Evolutionary conservation across 35 echinoderm and acorn worm species (phyloP), one percentile per base, ranked within the genome.

Genomic region (Heliocidaris erythrogramma): DNA sequence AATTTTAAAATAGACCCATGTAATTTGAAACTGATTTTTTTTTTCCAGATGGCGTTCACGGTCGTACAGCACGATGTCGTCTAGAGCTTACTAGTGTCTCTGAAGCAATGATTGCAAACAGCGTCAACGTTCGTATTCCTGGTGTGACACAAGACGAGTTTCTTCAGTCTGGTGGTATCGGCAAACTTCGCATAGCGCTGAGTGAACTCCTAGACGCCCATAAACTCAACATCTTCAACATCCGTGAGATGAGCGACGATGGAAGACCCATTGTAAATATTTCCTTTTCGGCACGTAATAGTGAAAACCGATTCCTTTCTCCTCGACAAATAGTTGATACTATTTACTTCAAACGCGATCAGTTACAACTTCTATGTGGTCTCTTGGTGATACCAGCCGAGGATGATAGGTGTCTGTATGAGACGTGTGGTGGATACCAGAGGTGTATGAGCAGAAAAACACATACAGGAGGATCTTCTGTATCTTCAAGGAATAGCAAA

Each of bases 151-250:
- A 96, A 48, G 94, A 96, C 31, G 32, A 95, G n/a, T 98, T 98
- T 47, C 96, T 98, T 10, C 53, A 94, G 31, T 48, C 32, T 12
- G 86, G 47, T 35, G 94, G 97, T 13, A 49, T 98, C 0, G 86
- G 95, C 3, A 92, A 84, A 21, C 93, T 98, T 21, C 92, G 97
- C 4, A 94, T 95, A 47, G 88, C 94, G 48, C 93, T 96, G 7
- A 91, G 85, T 30, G 92, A 96, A 30, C 86, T 94, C 7, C 90
- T 98, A 4, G 93, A 93, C 30, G 94, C 97, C 4, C 88, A 94
- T 21, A 96, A 95, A 35, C 96, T 98, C 17, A 88, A 94, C 86
- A 98, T 98, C n/a, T 98, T 96, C 90, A 98, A 98, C 59, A 95
- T 98, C 61, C 96, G 96, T 30, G 96, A 98, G 61, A 95, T 96